Evolutionary conservation across 2,797 vertebrate genomes (phyloP), one percentile per base, ranked within the genome.

Genomic region (Hyperoplus lanceolatus): DNA sequence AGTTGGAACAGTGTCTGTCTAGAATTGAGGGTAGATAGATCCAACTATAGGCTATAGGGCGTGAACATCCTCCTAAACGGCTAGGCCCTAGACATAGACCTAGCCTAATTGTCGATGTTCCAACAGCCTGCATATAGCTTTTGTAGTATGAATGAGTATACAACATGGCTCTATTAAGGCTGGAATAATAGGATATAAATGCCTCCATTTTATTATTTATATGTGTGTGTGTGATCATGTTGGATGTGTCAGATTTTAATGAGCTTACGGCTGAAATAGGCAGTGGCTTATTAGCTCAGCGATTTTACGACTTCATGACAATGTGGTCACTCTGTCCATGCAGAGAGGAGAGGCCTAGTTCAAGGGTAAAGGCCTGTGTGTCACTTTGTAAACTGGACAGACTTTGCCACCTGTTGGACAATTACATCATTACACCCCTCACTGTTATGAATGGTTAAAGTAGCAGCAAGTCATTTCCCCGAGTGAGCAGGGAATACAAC

Each of bases 321-420:
- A 16, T 73, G 80, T 76, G 67, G 69, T 84, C 77, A 81, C 77
- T 60, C 2, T 71, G 63, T 81, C 72, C 69, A 79, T 29, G 29
- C 29, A 29, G 29, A 29, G 29, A 29, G 29, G 49, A 78, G 70
- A 84, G 87, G 85, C 87, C 84, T 79, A 50, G 75, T 80, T 83
- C 77, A 71, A 70, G 79, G 77, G 71, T 57, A 72, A 81, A 61
- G 81, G 75, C 82, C 29, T 29, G 29, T 75, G 64, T 66, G 45
- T 73, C 60, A 13, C 16, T 39, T 14, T 10, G 29, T 10, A 80
- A 85, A 69, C 65, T 89, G 79, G 70, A 66, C 42, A 70, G 66
- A 87, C 83, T 86, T 75, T 82, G 91, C 93, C 92, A 90, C 83
- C 93, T 93, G 87, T 87, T 84, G 93, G 90, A 50, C 45, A 13